Conservation (phyloP, 2,888 invertebrate genomes). For the Ophioninae sp. region DNA sequence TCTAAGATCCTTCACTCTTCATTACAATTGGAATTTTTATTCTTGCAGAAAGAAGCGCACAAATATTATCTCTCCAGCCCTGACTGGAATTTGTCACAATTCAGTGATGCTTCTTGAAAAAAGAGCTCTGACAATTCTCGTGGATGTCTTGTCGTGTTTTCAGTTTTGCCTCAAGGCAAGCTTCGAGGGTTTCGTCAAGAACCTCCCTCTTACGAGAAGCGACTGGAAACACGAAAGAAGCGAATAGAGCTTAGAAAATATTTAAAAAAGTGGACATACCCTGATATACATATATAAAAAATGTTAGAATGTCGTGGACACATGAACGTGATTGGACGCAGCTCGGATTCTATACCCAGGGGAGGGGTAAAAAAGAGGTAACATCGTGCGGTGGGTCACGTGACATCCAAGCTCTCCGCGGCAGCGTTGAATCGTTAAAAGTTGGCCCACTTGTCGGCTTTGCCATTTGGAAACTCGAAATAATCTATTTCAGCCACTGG, state of each 20-base stretch:
- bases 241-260: background rate
- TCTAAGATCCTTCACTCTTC: background rate
- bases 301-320: slow-evolving; percentile 28
- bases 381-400: background rate
- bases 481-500: slow-evolving; percentile 78
- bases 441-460: slow-evolving; percentile 41
- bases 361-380: background rate
- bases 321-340: slow-evolving; percentile 22
- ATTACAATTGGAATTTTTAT: background rate
- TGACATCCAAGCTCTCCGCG: slow-evolving; percentile 6
- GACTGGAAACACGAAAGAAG: background rate
- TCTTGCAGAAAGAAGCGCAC: background rate
- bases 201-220: background rate
- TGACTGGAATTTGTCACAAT: background rate
- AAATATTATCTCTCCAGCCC: background rate
- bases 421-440: slow-evolving; percentile 39
- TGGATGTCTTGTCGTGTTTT: background rate
- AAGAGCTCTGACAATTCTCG: background rate
- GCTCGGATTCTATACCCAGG: background rate
- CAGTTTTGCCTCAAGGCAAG: background rate
- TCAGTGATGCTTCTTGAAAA: background rate
- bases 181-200: no score
- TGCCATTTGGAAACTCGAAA: slow-evolving; percentile 71
- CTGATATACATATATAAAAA: background rate
- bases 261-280: background rate